Base-by-base conservation (phyloP, 2,888 invertebrate species). In the Habroteleia sp. region DNA sequence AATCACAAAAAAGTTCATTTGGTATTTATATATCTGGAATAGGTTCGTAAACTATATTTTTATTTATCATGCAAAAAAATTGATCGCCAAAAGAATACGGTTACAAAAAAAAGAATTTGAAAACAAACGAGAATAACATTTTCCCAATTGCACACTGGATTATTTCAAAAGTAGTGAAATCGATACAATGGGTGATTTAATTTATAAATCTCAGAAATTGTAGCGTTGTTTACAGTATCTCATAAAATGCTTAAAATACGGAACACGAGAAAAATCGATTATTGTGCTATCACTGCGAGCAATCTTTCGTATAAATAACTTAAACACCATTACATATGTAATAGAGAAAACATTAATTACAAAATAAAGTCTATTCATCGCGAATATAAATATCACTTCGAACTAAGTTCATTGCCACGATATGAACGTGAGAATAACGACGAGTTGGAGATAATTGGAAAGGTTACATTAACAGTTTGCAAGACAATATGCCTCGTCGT, bases 381-480 rank as follows among this genome's bases (percentile, higher is more conserved):
- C 14, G 33, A 27, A 23, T 71, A 54, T 54, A 74, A 63, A 73
- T 71, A 65, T 71, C 74, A 68, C 39, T 76, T 35, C 23, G 29
- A 42, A 73, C 69, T 74, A 76, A 77, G 50, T 76, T 54, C 69
- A 68, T 72, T 72, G 66, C 71, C 74, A 72, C 71, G 42, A 41
- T 58, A 52, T 65, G 68, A 72, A 74, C 74, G 74, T 68, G 62
- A 68, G 74, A 74, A 74, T 66, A 25, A 31, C 66, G 62, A 60
- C 41, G 33, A 14, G 25, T 39, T 48, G 5, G 33, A 48, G 52
- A 60, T 62, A 66, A 74, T 62, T 66, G 74, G 44, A 74, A 74
- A 66, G 66, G 74, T 73, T 66, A 46, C 73, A 54, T 66, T 66
- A 62, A 73, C 56, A 8, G 31, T 39, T 27, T 23, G 39, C 48